Base-by-base conservation (phyloP, 2,888 invertebrate genomes). In the Cacoxenus indagator region DNA sequence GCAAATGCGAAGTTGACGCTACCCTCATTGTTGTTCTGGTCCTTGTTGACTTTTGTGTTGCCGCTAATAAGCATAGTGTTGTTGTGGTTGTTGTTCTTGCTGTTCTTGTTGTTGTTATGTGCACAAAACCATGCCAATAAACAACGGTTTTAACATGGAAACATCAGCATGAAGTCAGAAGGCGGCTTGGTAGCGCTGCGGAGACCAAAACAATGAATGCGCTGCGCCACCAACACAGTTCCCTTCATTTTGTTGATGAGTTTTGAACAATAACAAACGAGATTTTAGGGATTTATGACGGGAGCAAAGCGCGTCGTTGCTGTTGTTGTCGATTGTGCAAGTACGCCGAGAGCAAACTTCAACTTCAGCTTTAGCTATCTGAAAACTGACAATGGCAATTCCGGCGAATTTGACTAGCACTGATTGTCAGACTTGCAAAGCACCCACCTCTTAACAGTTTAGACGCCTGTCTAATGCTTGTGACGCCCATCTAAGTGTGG, bases 221-320 rank as follows among this genome's bases (percentile, higher is more conserved):
- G n/a, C 51, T 51, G 9, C 22, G 17, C 51, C 19, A 22, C 2
- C 51, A 51, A 51, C 51, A n/a, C 2, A 43, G n/a, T 43, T 51
- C 27, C 27, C 57, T 57, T 17, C 19, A 29, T 6, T 2, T 57
- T 59, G 59, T 31, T 51, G 51, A 51, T 73, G 76, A 75, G 68
- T 84, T 82, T 76, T 81, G 73, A 83, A 82, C 81, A 83, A 81
- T 81, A 83, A 82, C 83, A 82, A 72, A 69, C 76, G 71, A 80
- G 82, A 78, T 83, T 82, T 82, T 65, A 75, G 75, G 82, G 81
- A 83, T 84, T 84, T 82, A 81, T 84, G 81, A 78, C 76, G 82
- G 19, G 51, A 26, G 29, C 26, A 57, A 57, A 27, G 5, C 17
- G 24, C 14, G 26, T 48, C n/a, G 65, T 29, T 59, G 67, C 45